Percentiles rank a stretch among this genome's conserved stretches.
Evolutionary conservation across 2,888 invertebrate genomes (phyloP).

Genomic region (Mesopsocus fuscifrons): DNA sequence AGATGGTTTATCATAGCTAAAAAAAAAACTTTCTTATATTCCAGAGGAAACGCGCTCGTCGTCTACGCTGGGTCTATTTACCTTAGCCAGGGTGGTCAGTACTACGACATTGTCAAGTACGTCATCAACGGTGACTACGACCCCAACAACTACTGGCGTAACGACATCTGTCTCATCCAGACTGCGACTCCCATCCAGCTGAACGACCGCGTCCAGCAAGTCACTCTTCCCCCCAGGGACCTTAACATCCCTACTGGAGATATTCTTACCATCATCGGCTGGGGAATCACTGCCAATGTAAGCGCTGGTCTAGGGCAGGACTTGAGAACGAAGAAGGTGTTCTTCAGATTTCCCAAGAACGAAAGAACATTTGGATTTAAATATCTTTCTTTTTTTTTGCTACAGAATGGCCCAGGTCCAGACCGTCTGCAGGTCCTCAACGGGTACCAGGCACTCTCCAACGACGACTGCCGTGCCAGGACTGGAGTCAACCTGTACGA

Average conservation of each 20-base stretch:
- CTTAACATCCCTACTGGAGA: neutral
- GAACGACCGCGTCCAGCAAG: slow-evolving; percentile 1
- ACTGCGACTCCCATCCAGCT: neutral
- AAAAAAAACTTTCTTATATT: too few species aligned
- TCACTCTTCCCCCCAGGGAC: neutral
- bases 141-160: slow-evolving; percentile 4
- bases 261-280: neutral
- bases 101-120: neutral
- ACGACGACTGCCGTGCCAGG: neutral
- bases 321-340: too few species aligned
- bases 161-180: slow-evolving; percentile 4
- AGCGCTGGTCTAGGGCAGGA: too few species aligned
- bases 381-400: too few species aligned
- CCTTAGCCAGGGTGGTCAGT: neutral
- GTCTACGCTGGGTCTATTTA: neutral
- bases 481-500: neutral
- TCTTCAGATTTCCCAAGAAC: neutral
- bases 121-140: slow-evolving; percentile 5
- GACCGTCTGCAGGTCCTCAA: neutral
- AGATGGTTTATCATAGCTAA: too few species aligned
- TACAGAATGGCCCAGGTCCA: neutral
- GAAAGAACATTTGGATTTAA: neutral
- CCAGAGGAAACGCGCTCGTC: neutral
- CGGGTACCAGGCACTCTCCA: neutral
- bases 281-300: neutral